Base-by-base conservation (phyloP, 2,888 invertebrate genomes). In the Ariolimax columbianus region DNA sequence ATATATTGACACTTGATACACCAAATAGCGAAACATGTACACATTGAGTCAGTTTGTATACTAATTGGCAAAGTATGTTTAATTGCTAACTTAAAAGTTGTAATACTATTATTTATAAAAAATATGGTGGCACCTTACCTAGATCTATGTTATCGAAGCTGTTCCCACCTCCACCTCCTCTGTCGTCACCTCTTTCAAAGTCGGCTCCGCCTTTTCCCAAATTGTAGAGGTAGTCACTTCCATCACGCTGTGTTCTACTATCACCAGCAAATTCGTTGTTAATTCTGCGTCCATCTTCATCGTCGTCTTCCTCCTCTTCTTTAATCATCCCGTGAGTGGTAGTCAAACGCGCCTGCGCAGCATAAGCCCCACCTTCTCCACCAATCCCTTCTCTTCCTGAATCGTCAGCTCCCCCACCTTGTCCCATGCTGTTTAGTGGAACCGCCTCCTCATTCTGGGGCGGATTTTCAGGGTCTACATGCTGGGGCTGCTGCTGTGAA, bases 401-500 rank as follows among this genome's bases (percentile, higher is more conserved):
- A 70, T 59, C 83, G 26, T 82, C 84, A 30, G 43, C 72, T 33
- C 66, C 83, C 0, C 81, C 59, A n/a, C 47, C 73, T 23, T 87
- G 87, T 43, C 87, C 88, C 77, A 92, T 88, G 63, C 90, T 91
- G 86, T 91, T 91, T 23, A 91, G 90, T 3, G 91, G 91, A 7
- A 92, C 90, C 4, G 89, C 87, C 82, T 91, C 92, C 66, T 90
- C 89, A 19, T 85, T 84, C 36, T 88, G 88, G 0, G 90, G 89
- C 11, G 92, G 91, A 84, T 92, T 91, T 84, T 92, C 92, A 11
- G 92, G 90, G 80, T 92, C 92, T n/a, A 38, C 84, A 9, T 73
- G 86, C 30, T 84, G 86, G 68, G 86, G 88, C 23, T 85, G 87
- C 36, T 82, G 83, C 43, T 86, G 87, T 11, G 80, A n/a, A 2